Base-by-base conservation (phyloP, 2,888 invertebrate species). In the Hermaeophaga mercurialis region DNA sequence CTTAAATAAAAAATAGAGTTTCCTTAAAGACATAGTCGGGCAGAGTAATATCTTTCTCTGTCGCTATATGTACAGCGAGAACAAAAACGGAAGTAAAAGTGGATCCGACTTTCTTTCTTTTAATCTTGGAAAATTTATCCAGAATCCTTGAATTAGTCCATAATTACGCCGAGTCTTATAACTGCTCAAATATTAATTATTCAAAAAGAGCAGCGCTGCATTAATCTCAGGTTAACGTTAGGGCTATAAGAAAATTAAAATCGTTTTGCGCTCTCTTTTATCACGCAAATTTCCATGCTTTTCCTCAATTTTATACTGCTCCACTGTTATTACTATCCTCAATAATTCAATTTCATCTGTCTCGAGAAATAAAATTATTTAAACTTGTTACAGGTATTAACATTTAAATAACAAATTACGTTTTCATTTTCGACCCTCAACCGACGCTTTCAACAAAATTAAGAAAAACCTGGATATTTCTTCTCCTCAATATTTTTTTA, bases 121-220 rank as follows among this genome's bases (percentile, higher is more conserved):
- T 36, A 24, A 19, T 14, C 36, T 15, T 19, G 8, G 34, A 34
- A 46, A 46, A 19, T 46, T 36, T n/a, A 47, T 47, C 14, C 36
- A 12, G 34, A 36, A 36, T 47, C 47, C 47, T 45, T 33, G 47
- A 36, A 24, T 47, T 36, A 47, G 47, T 34, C 36, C 36, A 47
- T 36, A 47, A 47, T 47, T 47, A 47, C 36, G 34, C 8, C 36
- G 9, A 19, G 46, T 22, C 36, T 47, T 26, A 24, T 36, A 47
- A 34, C 47, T 17, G 47, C 15, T 47, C 14, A 36, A 47, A 47
- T 47, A 47, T 47, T 47, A 47, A 47, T 47, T 47, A 47, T 47
- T 36, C 36, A 14, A 47, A 47, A 47, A 47, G 47, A 47, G 34
- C 36, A 14, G 36, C 15, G 36, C 47, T 26, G 47, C 47, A 47